These are phyloP conservation scores for Neostethus bicornis DNA, from an alignment of 2,797 vertebrate species.

Conservation along the genomic window DNA sequence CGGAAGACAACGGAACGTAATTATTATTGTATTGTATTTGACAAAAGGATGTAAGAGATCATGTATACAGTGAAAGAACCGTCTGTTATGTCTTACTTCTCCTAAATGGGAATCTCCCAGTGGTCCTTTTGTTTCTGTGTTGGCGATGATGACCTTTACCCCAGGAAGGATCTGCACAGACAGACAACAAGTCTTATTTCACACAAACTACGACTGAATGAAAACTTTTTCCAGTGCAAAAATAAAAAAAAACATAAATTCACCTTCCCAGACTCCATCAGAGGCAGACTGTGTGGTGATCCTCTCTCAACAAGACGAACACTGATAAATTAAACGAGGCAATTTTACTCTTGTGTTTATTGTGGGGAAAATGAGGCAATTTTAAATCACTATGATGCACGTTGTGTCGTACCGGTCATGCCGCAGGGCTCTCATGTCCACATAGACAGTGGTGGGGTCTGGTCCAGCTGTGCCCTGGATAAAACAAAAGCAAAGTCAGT, in stretches of 20 bases:
- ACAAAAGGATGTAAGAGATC: too few relatives aligned
- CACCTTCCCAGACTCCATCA: slow-evolving; percentile 98
- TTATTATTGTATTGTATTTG: too few relatives aligned
- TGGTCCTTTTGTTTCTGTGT: slow-evolving; percentile 95
- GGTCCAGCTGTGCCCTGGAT: slow-evolving; percentile 92
- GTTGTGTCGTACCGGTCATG: slow-evolving; percentile 87
- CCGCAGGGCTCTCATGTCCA: slow-evolving; percentile 94
- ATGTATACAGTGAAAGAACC: background rate
- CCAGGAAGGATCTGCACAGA: slow-evolving; percentile 90
- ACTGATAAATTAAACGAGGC: slow-evolving; percentile 69
- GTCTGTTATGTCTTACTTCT: slow-evolving; percentile 80
- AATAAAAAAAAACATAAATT: background rate
- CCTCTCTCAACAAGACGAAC: slow-evolving; percentile 95
- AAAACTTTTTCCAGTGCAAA: background rate
- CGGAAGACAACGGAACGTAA: too few relatives aligned
- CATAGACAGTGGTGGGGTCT: slow-evolving; percentile 94
- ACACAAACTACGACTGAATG: background rate
- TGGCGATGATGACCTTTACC: slow-evolving; percentile 96
- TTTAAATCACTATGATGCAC: background rate
- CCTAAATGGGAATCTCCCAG: slow-evolving; percentile 95
- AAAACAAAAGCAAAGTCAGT: slow-evolving; percentile 21
- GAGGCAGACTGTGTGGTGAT: slow-evolving; percentile 92
- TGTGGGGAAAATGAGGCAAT: too few relatives aligned
- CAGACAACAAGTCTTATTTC: slow-evolving; percentile 6
- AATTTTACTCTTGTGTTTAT: too few relatives aligned